Percentiles rank a stretch among this genome's conserved stretches.
Conservation (phyloP, 2,888 invertebrate species). For the Phania funesta region DNA sequence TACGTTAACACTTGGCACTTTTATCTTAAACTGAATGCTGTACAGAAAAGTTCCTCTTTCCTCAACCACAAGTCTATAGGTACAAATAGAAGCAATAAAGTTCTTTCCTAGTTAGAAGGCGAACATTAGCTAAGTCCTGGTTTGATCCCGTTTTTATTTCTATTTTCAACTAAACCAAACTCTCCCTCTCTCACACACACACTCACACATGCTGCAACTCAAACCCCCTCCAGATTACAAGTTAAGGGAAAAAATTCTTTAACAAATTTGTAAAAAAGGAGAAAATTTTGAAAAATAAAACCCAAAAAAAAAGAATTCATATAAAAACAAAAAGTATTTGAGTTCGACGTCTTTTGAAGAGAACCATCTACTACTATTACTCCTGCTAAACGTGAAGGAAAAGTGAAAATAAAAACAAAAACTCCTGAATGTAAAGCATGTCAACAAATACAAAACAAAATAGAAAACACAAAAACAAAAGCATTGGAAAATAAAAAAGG, state of each 20-base stretch:
- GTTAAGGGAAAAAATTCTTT: slow-evolving; percentile 47
- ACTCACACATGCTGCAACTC: slow-evolving; percentile 6
- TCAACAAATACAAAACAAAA: slow-evolving; percentile 65
- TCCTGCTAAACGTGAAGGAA: slow-evolving; percentile 60
- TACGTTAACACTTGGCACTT: slow-evolving; percentile 52
- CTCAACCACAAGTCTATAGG: too few species aligned
- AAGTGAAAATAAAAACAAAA: slow-evolving; percentile 65
- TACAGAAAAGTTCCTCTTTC: background rate
- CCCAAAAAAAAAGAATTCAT: slow-evolving; percentile 36
- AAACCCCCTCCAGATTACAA: slow-evolving; percentile 37
- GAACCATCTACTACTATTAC: slow-evolving; percentile 56
- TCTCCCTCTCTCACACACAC: too few species aligned
- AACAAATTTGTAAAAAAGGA: slow-evolving; percentile 54
- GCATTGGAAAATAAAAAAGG: background rate
- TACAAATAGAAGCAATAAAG: background rate
- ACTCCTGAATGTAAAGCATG: slow-evolving; percentile 66
- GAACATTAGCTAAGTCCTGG: slow-evolving; percentile 2
- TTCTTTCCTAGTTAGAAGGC: slow-evolving; percentile 4
- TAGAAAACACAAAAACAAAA: slow-evolving; percentile 51
- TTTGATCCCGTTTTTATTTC: slow-evolving; percentile 25
- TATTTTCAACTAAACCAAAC: background rate
- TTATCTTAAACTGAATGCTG: slow-evolving; percentile 51
- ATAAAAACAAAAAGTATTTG: slow-evolving; percentile 69
- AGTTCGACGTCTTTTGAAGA: slow-evolving; percentile 74
- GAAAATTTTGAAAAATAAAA: slow-evolving; percentile 19